Conservation (phyloP, 2,888 invertebrate genomes). For the Netelia virgata region DNA sequence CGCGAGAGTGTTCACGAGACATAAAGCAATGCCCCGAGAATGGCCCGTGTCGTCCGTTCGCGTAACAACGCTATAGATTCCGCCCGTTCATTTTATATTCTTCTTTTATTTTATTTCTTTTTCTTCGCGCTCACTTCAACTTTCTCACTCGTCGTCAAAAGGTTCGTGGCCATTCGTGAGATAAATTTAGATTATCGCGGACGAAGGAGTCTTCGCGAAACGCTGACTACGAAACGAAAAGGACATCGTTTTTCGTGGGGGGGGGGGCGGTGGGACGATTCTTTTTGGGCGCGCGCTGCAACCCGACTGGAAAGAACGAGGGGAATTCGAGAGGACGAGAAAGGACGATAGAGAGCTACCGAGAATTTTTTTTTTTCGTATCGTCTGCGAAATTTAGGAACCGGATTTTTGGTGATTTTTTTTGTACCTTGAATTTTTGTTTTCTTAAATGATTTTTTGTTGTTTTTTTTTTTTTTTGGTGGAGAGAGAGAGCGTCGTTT, state of each 20-base stretch:
- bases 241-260: slow-evolving; percentile 23
- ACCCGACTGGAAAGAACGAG: no score
- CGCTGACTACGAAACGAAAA: slow-evolving; percentile 34
- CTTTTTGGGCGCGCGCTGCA: neutral
- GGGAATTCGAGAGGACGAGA: neutral
- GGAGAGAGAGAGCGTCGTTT: neutral
- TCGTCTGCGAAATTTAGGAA: no score
- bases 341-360: neutral
- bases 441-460: no score
- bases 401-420: no score
- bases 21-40: slow-evolving; percentile 59
- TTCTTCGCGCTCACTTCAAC: slow-evolving; percentile 18
- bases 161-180: slow-evolving; percentile 21
- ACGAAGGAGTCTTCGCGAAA: slow-evolving; percentile 6
- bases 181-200: slow-evolving; percentile 44
- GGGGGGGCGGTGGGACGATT: no score
- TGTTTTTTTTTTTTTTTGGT: no score
- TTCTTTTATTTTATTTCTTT: neutral
- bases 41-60: slow-evolving; percentile 55
- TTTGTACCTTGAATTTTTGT: no score
- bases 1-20: slow-evolving; percentile 38
- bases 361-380: no score
- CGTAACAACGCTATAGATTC: slow-evolving; percentile 21
- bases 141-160: slow-evolving; percentile 41
- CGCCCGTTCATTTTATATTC: neutral